Conservation (phyloP, 2,113 vertebrate species). For the Lepus timidus region DNA sequence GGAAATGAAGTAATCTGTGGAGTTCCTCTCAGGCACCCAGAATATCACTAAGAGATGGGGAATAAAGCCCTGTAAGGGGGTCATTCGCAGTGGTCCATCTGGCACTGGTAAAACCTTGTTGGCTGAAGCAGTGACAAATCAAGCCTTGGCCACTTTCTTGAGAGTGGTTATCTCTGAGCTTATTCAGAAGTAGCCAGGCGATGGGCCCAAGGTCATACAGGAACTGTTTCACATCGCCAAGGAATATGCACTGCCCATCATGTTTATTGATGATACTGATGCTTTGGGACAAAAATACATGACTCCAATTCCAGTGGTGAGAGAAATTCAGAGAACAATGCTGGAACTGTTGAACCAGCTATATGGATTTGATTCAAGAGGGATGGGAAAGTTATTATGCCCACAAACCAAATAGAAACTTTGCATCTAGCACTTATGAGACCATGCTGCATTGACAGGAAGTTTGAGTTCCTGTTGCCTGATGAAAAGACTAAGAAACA, state of each 20-base stretch:
- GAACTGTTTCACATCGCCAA: too few species aligned
- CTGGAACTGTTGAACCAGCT: conserved; percentile 95
- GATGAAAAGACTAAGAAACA: too few species aligned
- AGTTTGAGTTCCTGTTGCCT: too few species aligned
- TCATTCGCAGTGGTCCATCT: conserved; percentile 96
- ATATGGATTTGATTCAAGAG: conserved; percentile 95
- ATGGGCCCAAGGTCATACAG: too few species aligned
- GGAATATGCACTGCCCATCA: too few species aligned
- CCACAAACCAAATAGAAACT: conserved; percentile 95
- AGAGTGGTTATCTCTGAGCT: too few species aligned
- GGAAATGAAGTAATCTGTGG: too few species aligned
- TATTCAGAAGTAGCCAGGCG: too few species aligned
- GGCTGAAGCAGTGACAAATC: too few species aligned
- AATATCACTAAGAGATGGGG: conserved; percentile 95
- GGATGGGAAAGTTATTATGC: conserved; percentile 91
- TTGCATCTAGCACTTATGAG: conserved; percentile 96
- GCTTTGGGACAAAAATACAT: conserved; percentile 96
- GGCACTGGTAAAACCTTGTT: too few species aligned
- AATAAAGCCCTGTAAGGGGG: conserved; percentile 94
- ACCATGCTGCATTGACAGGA: conserved; percentile 76
- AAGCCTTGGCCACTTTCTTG: too few species aligned
- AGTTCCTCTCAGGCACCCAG: conserved; percentile 89
- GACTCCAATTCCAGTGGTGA: conserved; percentile 96
- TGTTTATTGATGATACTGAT: too few species aligned
- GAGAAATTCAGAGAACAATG: conserved; percentile 96